Evolutionary conservation across 2,797 vertebrate genomes (phyloP), one percentile per base, ranked within the genome.

Genomic region (Falco columbarius): DNA sequence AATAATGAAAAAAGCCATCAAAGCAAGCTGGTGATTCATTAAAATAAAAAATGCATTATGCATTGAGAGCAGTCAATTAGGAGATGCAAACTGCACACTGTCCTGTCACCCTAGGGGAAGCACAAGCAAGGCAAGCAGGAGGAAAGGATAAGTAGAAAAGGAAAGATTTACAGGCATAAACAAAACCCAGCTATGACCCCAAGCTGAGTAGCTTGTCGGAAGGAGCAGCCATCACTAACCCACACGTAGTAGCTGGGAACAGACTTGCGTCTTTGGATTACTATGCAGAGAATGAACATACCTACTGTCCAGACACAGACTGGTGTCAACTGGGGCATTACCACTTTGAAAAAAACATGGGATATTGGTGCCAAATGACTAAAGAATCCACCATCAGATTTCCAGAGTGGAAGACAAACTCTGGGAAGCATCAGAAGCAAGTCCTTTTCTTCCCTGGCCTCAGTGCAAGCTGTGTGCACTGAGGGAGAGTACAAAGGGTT

Each of bases 11-110:
- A 96, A 96, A 96, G 61, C 83, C 93, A 94, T 96, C 94, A 96
- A 97, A 97, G 96, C 93, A 85, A 86, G 91, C 74, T 86, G 70
- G 89, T 75, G 66, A 97, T 95, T 97, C 95, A 96, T 97, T 97
- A 93, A 92, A 97, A 97, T 95, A 94, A 96, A 95, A 96, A 96
- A 97, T 96, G 92, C 95, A 97, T 97, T 95, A 97, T 97, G 97
- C 92, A 97, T 96, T 59, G 86, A 94, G 86, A 92, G 93, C 90
- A 94, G 94, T 94, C 95, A 96, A 94, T 97, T 97, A 96, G 74
- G 81, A 95, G 86, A 93, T 89, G 90, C 82, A 93, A 95, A 94
- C 95, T 87, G 89, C 90, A 86, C 52, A 61, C 63, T 94, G 92
- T 86, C 95, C 94, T 96, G 83, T 95, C 95, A 93, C 95, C 96